Evolutionary conservation across 1,140 invertebrate genomes (phyloP).

Genomic region (Elymnias hypermnestra): DNA sequence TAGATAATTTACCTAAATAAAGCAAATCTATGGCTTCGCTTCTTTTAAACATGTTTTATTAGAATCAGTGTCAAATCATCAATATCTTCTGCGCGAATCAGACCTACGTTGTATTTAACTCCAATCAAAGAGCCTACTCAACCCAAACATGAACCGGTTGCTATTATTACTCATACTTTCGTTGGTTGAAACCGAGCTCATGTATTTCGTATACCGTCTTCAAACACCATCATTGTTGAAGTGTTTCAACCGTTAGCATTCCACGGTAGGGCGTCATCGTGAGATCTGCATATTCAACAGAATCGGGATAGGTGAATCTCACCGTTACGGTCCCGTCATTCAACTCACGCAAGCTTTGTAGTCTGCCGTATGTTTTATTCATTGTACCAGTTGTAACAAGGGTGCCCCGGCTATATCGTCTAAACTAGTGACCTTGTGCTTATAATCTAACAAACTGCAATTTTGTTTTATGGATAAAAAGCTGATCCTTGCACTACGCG

Average conservation of each 20-base stretch:
- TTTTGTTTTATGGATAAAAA: no score
- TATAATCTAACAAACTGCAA: no score
- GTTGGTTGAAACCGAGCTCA: slow-evolving; percentile 18
- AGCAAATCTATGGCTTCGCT: no score
- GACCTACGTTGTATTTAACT: no score
- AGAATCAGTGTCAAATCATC: no score
- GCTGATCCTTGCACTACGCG: no score
- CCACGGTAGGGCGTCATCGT: slow-evolving; percentile 51
- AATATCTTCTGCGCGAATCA: no score
- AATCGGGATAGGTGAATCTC: slow-evolving; percentile 47
- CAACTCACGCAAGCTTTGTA: slow-evolving; percentile 39
- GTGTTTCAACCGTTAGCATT: slow-evolving; percentile 65
- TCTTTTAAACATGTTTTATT: no score
- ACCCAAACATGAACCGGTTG: neutral
- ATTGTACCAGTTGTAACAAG: slow-evolving; percentile 35
- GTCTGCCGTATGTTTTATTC: slow-evolving; percentile 44
- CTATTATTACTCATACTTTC: neutral
- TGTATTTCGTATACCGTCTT: slow-evolving; percentile 20
- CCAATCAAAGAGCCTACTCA: no score
- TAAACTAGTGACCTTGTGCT: slow-evolving; percentile 22
- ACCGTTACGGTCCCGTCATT: slow-evolving; percentile 50
- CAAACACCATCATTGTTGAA: slow-evolving; percentile 40
- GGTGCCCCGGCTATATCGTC: slow-evolving; percentile 15
- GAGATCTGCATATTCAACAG: slow-evolving; percentile 66
- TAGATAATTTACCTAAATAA: no score